phyloP scores from a whole-genome alignment of 2,797 vertebrate species.

The Sebastes oblongus region DNA sequence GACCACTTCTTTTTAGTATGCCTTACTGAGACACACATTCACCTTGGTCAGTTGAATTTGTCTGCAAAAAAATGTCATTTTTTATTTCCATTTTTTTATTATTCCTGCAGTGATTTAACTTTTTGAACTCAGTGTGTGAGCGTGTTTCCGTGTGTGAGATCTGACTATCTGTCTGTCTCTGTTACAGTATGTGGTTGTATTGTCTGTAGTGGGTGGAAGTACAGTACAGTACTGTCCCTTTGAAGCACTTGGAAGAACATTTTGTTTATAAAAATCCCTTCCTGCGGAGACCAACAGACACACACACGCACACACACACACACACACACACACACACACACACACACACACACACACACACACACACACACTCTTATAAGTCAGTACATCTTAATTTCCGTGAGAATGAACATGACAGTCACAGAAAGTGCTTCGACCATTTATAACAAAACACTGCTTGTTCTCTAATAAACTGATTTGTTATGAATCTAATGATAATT shows the following conservation, averaged over 20 bases:
- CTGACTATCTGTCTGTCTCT: background rate
- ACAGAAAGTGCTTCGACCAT: background rate
- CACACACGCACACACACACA: background rate
- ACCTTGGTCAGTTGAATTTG: too few relatives aligned
- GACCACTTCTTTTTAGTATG: rapidly evolving
- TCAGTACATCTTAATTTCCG: background rate
- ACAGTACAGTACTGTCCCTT: slow-evolving; percentile 24
- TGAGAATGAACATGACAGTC: background rate
- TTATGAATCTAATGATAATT: background rate
- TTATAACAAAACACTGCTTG: background rate
- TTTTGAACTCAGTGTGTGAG: background rate
- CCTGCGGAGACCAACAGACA: background rate
- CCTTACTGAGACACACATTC: background rate
- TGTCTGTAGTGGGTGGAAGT: slow-evolving; percentile 39
- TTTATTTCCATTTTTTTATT: too few relatives aligned
- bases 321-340: background rate
- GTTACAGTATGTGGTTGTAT: slow-evolving; percentile 12
- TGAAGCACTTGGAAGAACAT: slow-evolving; percentile 58
- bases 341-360: background rate
- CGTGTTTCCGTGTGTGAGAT: background rate
- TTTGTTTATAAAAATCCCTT: slow-evolving; percentile 35
- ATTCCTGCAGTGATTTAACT: background rate
- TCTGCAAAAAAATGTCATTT: too few relatives aligned
- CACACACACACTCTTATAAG: background rate
- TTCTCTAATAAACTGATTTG: background rate